Evolutionary conservation across 1,140 invertebrate species (phyloP).

Genomic region (Trichomalopsis sarcophagae): DNA sequence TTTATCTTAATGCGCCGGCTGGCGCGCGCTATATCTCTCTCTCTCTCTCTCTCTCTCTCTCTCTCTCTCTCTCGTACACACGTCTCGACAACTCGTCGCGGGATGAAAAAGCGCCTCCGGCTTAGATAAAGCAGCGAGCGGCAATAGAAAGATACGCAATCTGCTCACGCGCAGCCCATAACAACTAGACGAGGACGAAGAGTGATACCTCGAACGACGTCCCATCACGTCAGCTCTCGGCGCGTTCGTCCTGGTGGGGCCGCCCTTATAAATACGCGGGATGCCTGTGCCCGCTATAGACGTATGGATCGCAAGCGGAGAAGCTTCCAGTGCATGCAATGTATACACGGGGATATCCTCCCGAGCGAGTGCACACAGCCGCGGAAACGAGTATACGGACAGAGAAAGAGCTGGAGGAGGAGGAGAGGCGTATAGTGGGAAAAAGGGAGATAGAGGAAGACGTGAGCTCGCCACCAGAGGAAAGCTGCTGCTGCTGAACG

Average conservation of each 20-base stretch:
- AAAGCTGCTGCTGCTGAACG: conserved; percentile 11
- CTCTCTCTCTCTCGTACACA: not conserved
- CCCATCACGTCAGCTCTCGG: not conserved
- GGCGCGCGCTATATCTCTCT: too few relatives aligned
- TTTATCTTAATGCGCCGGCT: conserved; percentile 20
- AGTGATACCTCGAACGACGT: not conserved
- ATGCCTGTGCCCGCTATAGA: not conserved
- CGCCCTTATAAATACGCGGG: not conserved
- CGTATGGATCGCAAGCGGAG: too few relatives aligned
- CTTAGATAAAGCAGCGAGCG: not conserved
- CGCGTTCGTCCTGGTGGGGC: not conserved
- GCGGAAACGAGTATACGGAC: not conserved
- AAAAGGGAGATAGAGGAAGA: conserved; percentile 32
- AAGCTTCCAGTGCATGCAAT: not conserved
- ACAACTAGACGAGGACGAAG: not conserved
- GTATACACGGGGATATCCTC: not conserved
- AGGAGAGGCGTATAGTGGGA: not conserved
- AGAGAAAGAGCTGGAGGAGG: conserved; percentile 21
- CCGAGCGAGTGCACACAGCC: not conserved
- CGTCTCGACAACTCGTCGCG: not conserved
- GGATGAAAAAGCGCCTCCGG: not conserved
- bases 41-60: too few relatives aligned
- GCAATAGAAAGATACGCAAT: conserved; percentile 6
- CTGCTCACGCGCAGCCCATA: conserved; percentile 1
- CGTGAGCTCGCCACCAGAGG: conserved; percentile 36